These are phyloP conservation scores for Drosophila saltans DNA, from an alignment of 1,140 invertebrate species.

Conservation along the genomic window DNA sequence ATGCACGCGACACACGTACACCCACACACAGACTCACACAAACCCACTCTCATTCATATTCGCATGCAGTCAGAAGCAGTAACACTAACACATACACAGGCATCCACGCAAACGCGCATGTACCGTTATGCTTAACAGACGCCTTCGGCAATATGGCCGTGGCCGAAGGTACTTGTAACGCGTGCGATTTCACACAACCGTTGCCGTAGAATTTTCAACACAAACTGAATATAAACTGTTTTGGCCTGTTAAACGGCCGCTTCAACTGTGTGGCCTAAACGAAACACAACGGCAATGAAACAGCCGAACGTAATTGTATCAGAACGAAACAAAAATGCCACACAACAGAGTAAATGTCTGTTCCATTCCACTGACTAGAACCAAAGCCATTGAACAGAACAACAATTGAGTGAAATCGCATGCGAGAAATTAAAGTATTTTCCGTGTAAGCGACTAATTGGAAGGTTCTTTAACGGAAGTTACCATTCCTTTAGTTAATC, in stretches of 20 bases:
- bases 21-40: neutral
- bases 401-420: conserved; percentile 53
- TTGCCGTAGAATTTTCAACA: conserved; percentile 72
- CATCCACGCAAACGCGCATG: conserved; percentile 17
- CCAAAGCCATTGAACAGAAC: neutral
- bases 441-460: conserved; percentile 45
- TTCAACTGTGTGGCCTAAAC: conserved; percentile 40
- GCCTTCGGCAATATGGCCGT: conserved; percentile 39
- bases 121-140: conserved; percentile 59
- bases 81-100: conserved; percentile 6
- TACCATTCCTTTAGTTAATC: conserved; percentile 26
- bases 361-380: neutral
- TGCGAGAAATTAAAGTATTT: conserved; percentile 43
- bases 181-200: conserved; percentile 64
- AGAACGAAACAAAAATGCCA: conserved; percentile 17
- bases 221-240: conserved; percentile 54
- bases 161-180: conserved; percentile 24
- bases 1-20: neutral
- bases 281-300: conserved; percentile 45
- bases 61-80: too few relatives aligned
- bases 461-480: conserved; percentile 41
- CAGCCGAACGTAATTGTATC: conserved; percentile 21
- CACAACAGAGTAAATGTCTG: conserved; percentile 19
- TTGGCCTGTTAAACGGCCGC: conserved; percentile 24
- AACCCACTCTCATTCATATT: neutral